Conservation (phyloP, 2,113 vertebrate species). For the Callocephalon fimbriatum region DNA sequence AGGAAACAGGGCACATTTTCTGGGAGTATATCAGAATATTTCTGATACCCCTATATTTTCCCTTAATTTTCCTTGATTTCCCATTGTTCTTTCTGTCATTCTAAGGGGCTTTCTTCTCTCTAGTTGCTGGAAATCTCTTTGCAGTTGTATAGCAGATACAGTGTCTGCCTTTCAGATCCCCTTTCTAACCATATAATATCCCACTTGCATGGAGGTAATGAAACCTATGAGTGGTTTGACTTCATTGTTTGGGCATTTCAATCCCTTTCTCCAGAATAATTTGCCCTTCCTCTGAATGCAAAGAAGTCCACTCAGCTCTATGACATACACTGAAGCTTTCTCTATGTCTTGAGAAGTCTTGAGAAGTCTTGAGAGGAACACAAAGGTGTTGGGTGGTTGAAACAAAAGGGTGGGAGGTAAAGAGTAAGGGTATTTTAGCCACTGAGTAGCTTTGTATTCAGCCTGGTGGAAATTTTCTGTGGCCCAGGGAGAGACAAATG, state of each 20-base stretch:
- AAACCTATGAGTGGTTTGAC: not conserved
- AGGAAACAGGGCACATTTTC: not conserved
- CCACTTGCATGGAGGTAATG: not conserved
- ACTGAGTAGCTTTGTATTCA: not conserved
- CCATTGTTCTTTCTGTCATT: not conserved
- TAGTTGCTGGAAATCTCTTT: not conserved
- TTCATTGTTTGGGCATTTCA: not conserved
- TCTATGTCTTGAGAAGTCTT: fast-evolving
- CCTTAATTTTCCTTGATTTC: not conserved
- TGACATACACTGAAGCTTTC: not conserved
- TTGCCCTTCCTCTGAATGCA: not conserved
- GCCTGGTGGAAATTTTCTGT: not conserved
- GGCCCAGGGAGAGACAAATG: fast-evolving
- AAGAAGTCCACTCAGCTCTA: not conserved
- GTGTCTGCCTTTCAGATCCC: fast-evolving
- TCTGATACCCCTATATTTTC: not conserved
- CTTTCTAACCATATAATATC: not conserved
- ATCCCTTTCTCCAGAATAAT: not conserved
- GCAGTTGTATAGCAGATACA: not conserved
- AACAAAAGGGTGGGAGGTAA: not conserved
- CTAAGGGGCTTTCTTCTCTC: not conserved
- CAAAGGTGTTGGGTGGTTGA: not conserved
- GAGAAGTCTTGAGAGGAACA: not conserved
- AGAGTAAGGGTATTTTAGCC: not conserved
- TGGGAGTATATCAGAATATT: not conserved